phyloP scores from a whole-genome alignment of 2,113 vertebrate genomes.

The Tragelaphus scriptus region DNA sequence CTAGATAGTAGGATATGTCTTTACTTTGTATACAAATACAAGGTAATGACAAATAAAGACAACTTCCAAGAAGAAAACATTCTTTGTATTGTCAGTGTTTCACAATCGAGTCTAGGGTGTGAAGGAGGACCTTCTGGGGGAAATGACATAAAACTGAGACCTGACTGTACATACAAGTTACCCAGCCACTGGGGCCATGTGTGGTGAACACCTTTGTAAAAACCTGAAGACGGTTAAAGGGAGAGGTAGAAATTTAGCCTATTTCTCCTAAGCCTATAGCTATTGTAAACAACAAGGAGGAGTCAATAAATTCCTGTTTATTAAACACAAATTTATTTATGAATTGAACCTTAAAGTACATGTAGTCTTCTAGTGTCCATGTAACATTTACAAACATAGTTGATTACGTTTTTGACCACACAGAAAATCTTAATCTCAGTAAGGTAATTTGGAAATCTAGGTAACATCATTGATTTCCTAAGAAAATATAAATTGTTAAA shows the following conservation, averaged over 20 bases:
- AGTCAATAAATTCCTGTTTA: neutral
- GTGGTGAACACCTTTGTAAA: neutral
- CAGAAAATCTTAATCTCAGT: neutral
- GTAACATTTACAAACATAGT: neutral
- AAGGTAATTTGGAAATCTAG: neutral
- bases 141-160: neutral
- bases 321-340: neutral
- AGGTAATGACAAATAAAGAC: neutral
- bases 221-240: neutral
- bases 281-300: neutral
- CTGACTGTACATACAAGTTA: neutral
- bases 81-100: neutral
- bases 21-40: neutral
- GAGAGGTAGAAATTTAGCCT: neutral
- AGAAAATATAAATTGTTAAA: slow-evolving; percentile 11
- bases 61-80: neutral
- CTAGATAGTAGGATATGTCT: neutral
- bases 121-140: neutral
- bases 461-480: neutral
- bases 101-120: neutral
- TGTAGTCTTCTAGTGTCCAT: neutral
- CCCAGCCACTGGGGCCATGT: neutral
- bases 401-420: neutral
- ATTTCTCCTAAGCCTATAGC: neutral
- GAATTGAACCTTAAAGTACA: neutral